A percentile compares a stretch with the other conserved stretches of the same genome.
phyloP scores from a whole-genome alignment of 2,113 vertebrate genomes.

The Dasyprocta punctata region DNA sequence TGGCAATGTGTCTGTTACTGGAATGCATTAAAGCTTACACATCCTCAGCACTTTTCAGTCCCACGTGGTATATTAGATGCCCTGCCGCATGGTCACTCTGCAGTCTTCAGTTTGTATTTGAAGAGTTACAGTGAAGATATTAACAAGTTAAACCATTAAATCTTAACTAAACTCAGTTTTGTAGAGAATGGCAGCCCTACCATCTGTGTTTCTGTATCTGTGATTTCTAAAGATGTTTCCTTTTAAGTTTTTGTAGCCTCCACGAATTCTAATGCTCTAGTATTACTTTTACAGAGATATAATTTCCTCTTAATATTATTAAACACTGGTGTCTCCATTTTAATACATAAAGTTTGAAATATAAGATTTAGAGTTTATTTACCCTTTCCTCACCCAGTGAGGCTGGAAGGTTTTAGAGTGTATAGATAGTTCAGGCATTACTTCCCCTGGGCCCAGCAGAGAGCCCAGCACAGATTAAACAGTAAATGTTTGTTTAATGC shows the following conservation, averaged over 20 bases:
- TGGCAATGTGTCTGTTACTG: not conserved
- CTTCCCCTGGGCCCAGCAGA: not conserved
- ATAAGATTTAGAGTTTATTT: not conserved
- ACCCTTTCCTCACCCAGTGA: not conserved
- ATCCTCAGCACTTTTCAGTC: not conserved
- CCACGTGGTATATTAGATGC: not conserved
- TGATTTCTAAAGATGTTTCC: not conserved
- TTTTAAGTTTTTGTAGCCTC: slow-evolving; percentile 17
- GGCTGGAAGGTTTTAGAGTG: not conserved
- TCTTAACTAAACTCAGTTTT: slow-evolving; percentile 33
- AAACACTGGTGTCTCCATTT: not conserved
- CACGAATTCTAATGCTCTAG: not conserved
- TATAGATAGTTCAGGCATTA: not conserved
- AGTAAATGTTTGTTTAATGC: not conserved
- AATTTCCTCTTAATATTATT: not conserved
- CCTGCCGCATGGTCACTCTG: not conserved
- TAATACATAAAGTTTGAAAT: not conserved
- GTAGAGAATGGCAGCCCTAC: slow-evolving; percentile 33
- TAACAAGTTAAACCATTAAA: not conserved
- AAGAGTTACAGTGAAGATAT: slow-evolving; percentile 2
- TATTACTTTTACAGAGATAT: slow-evolving; percentile 18
- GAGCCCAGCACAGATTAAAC: not conserved
- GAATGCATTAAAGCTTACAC: not conserved
- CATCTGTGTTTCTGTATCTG: slow-evolving; percentile 44
- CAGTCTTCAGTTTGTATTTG: slow-evolving; percentile 47